Evolutionary conservation across 2,113 vertebrate genomes (phyloP).

Genomic region (Hipposideros armiger): DNA sequence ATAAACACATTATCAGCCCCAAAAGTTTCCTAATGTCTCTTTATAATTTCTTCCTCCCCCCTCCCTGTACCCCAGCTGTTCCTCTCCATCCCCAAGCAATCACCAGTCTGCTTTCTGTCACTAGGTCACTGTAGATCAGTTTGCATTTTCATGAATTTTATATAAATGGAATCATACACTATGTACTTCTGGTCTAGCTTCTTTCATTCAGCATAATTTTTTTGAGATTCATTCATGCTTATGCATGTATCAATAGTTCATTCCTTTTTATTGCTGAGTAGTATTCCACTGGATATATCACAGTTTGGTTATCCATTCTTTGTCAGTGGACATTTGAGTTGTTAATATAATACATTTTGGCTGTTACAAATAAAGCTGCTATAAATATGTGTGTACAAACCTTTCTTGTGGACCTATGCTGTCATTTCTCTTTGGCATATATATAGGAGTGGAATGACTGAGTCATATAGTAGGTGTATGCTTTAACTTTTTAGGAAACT

Average conservation of each 20-base stretch:
- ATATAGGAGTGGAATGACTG: not conserved
- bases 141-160: slow-evolving; percentile 4
- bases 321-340: not conserved
- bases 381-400: not conserved
- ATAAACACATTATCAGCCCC: not conserved
- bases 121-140: not conserved
- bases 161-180: not conserved
- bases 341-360: not conserved
- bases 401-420: not conserved
- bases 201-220: not conserved
- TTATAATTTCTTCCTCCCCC: not conserved
- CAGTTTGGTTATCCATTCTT: not conserved
- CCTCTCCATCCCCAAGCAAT: not conserved
- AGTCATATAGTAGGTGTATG: not conserved
- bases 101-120: not conserved
- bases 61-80: too few relatives aligned
- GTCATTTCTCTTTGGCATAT: not conserved
- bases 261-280: not conserved
- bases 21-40: not conserved
- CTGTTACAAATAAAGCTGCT: not conserved
- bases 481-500: not conserved
- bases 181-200: not conserved
- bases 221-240: not conserved
- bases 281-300: not conserved
- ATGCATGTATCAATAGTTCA: not conserved